These are phyloP conservation scores for Phenganax marumi DNA, from an alignment of 92 coral and sea anemone genomes.

Conservation along the genomic window DNA sequence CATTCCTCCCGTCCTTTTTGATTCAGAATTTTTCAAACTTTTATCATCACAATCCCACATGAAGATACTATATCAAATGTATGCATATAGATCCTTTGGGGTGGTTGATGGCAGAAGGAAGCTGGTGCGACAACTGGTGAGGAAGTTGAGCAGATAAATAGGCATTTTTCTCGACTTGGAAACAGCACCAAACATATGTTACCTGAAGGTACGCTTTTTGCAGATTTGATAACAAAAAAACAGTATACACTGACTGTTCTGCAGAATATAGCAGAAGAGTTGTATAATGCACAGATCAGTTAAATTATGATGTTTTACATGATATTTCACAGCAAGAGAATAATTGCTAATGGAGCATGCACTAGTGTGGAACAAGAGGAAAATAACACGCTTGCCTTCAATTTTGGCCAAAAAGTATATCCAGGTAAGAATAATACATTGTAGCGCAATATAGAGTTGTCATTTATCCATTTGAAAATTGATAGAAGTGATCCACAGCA, in stretches of 20 bases:
- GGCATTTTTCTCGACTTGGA: conserved; percentile 61
- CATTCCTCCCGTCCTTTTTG: too few species aligned
- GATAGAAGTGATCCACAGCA: conserved; percentile 21
- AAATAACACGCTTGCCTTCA: conserved; percentile 38
- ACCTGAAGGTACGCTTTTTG: too few species aligned
- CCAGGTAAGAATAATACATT: conserved; percentile 35
- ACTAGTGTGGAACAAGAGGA: conserved; percentile 56
- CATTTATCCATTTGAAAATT: background rate
- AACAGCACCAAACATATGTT: conserved; percentile 60
- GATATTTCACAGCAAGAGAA: conserved; percentile 37
- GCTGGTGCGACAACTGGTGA: conserved; percentile 65
- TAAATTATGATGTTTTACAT: background rate
- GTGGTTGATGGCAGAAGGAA: conserved; percentile 66
- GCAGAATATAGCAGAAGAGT: background rate
- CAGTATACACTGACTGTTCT: background rate
- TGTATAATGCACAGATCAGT: background rate
- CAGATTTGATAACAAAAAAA: background rate
- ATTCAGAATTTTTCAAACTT: too few species aligned
- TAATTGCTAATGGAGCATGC: conserved; percentile 60
- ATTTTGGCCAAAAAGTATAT: conserved; percentile 45
- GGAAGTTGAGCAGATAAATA: conserved; percentile 62
- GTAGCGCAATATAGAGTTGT: background rate
- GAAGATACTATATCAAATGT: background rate
- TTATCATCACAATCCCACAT: background rate
- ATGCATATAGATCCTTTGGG: conserved; percentile 34